Conservation (phyloP, 64 coral and sea anemone genomes). For the Montipora sp. region DNA sequence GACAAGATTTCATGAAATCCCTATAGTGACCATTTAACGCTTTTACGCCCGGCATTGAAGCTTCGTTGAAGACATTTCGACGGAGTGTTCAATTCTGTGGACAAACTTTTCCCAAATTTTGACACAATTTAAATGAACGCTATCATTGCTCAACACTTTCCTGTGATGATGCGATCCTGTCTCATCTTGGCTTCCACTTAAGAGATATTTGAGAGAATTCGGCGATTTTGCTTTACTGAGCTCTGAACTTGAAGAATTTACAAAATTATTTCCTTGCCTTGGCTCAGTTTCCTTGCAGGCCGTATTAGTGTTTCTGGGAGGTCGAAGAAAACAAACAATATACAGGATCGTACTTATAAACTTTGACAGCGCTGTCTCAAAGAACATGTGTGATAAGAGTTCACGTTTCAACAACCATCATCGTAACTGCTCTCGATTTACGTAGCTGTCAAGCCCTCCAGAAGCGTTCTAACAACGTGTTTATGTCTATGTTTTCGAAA, state of each 20-base stretch:
- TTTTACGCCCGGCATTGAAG: neutral
- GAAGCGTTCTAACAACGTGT: constrained; percentile 47
- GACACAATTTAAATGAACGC: neutral
- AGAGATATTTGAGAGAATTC: neutral
- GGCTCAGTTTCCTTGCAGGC: neutral
- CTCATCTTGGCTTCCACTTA: neutral
- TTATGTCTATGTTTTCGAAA: neutral
- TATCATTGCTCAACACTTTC: neutral
- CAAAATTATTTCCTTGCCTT: neutral
- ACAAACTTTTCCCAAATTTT: neutral
- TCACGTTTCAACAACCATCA: constrained; percentile 50
- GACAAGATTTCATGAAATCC: neutral
- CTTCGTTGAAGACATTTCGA: neutral
- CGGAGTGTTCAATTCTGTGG: neutral
- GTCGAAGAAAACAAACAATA: constrained; percentile 43
- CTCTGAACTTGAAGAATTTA: neutral
- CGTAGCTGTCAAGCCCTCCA: constrained; percentile 45
- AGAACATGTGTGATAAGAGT: constrained; percentile 53
- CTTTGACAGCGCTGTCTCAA: constrained; percentile 40
- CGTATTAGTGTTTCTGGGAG: constrained; percentile 6
- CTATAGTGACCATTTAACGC: neutral
- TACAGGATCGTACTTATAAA: constrained; percentile 21
- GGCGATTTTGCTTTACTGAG: neutral
- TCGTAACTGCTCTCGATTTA: constrained; percentile 43
- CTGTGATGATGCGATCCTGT: neutral